Evolutionary conservation across 2,113 vertebrate species (phyloP), one percentile per base, ranked within the genome.

Genomic region (Thunnus maccoyii): DNA sequence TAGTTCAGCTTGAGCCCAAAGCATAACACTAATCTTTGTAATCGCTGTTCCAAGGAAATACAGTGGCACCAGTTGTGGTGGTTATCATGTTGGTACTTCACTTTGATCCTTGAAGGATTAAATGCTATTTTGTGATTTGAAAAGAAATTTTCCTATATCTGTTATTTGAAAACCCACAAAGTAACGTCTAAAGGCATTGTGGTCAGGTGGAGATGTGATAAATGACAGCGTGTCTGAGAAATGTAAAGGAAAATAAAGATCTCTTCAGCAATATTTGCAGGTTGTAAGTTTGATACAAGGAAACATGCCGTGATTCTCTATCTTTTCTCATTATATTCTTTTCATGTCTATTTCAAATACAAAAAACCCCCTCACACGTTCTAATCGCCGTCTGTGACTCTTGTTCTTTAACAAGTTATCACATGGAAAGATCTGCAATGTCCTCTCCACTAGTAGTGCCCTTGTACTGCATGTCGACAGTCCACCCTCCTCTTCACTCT

Each of bases 401-500:
- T 41, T 41, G 17, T 18, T 48, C 3, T 46, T 30, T 6, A n/a
- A 32, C 7, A 17, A 32, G 30, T 52, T 5, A 20, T 48, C 18
- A 4, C 50, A 30, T 2, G 30, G 48, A 55, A 25, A 60, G 30
- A 13, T 61, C 47, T 17, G 30, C 69, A 18, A 4, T n/a, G 17
- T 15, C 55, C 17, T 50, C 20, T 50, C 54, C 61, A 48, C 41
- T 51, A 6, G 18, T 51, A 6, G 18, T 20, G 75, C 51, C 76
- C 79, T 4, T 17, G 12, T n/a, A 17, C 86, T 84, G 80, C 83
- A 79, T 78, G 66, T 27, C 0, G 1, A 58, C 18, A 12, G 60
- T 36, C 32, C 4, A 3, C 32, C 47, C 55, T 22, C 51, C 52
- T 18, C 57, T 56, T 51, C 44, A 11, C 58, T 16, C 61, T 54